phyloP scores from a whole-genome alignment of 1,140 invertebrate species.

The Drosophila pallidifrons region DNA sequence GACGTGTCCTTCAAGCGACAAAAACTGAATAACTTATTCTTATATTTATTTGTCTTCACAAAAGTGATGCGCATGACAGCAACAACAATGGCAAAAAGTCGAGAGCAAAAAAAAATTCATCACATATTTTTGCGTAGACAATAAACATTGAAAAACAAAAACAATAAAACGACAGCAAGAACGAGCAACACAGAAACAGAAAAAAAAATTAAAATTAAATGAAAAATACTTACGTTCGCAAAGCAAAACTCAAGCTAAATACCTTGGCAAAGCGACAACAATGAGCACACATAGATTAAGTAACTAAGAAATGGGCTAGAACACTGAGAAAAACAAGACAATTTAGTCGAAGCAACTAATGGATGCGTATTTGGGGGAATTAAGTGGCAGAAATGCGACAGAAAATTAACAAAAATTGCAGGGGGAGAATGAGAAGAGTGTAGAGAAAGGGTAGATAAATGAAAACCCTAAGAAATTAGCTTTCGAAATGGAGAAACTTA shows the following conservation, averaged over 20 bases:
- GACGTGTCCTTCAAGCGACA: conserved; percentile 69
- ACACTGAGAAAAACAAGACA: conserved; percentile 31
- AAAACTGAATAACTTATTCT: conserved; percentile 46
- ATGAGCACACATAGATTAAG: conserved; percentile 77
- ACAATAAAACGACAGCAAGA: conserved; percentile 9
- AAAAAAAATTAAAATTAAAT: conserved; percentile 76
- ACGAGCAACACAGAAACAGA: conserved; percentile 30
- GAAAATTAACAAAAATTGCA: not conserved
- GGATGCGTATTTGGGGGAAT: not conserved
- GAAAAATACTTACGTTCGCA: conserved; percentile 75
- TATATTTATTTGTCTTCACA: conserved; percentile 51
- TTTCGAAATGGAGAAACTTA: not conserved
- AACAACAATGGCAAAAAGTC: conserved; percentile 35
- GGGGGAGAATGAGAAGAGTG: too few relatives aligned
- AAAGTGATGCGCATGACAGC: conserved; percentile 73
- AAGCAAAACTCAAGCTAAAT: conserved; percentile 65
- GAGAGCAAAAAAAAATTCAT: conserved; percentile 40
- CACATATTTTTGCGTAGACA: conserved; percentile 72
- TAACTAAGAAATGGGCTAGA: conserved; percentile 60
- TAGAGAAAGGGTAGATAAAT: too few relatives aligned
- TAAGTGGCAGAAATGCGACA: not conserved
- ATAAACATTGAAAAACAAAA: conserved; percentile 65
- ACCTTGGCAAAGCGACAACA: conserved; percentile 79
- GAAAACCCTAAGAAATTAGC: not conserved
- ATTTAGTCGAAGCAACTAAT: not conserved